Evolutionary conservation across 2,797 vertebrate genomes (phyloP).

Genomic region (Moxostoma hubbsi): DNA sequence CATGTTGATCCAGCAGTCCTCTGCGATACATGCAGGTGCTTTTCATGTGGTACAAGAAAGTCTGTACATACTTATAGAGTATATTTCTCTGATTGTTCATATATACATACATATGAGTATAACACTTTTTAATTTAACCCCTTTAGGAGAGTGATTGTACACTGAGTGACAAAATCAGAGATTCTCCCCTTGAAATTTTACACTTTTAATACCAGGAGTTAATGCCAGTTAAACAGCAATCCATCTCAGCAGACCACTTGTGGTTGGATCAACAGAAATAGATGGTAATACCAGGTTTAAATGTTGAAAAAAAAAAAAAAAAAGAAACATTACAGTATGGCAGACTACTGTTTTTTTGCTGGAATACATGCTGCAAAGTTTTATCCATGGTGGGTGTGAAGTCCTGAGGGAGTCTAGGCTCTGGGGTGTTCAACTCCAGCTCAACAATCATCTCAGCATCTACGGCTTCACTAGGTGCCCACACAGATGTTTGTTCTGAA

Average conservation of each 20-base stretch:
- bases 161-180: too few species aligned
- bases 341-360: constrained; percentile 77
- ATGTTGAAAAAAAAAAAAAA: neutral
- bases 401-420: constrained; percentile 19
- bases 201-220: too few species aligned
- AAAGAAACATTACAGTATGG: too few species aligned
- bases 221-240: neutral
- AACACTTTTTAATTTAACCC: too few species aligned
- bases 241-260: neutral
- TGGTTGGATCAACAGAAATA: neutral
- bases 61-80: too few species aligned
- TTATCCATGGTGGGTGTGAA: constrained; percentile 48
- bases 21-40: too few species aligned
- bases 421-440: neutral
- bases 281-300: constrained; percentile 6
- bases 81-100: too few species aligned
- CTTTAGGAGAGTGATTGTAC: too few species aligned
- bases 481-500: constrained; percentile 72
- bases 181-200: too few species aligned
- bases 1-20: too few species aligned
- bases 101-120: too few species aligned
- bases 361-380: constrained; percentile 67
- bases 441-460: constrained; percentile 49
- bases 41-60: too few species aligned
- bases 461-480: constrained; percentile 61